Evolutionary conservation across 2,888 invertebrate genomes (phyloP).

Genomic region (Apodemia mormo): DNA sequence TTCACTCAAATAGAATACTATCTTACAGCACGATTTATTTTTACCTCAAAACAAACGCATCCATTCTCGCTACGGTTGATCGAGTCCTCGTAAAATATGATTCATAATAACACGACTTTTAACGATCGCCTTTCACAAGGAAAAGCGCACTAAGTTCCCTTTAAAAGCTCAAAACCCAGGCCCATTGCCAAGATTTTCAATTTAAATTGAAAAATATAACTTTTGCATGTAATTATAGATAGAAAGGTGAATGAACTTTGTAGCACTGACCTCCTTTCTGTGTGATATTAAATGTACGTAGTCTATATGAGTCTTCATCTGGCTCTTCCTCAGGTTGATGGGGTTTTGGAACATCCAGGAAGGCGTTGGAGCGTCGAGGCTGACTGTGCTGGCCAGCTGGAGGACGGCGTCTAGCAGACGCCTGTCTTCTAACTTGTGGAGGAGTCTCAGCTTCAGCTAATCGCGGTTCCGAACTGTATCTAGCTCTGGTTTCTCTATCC

Average conservation of each 20-base stretch:
- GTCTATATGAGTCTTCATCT: conserved; percentile 93
- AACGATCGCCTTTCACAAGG: conserved; percentile 47
- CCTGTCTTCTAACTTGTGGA: conserved; percentile 84
- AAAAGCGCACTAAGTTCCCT: conserved; percentile 27
- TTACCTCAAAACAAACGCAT: conserved; percentile 63
- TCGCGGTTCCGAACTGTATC: conserved; percentile 86
- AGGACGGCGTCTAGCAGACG: conserved; percentile 81
- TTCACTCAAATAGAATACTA: conserved; percentile 5
- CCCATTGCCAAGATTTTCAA: conserved; percentile 64
- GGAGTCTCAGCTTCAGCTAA: conserved; percentile 85
- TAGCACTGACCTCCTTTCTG: conserved; percentile 90
- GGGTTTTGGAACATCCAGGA: conserved; percentile 84
- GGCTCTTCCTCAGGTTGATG: conserved; percentile 81
- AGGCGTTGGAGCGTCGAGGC: conserved; percentile 86
- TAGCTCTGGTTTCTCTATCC: conserved; percentile 78
- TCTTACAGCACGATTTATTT: conserved; percentile 50
- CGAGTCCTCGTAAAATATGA: conserved; percentile 61
- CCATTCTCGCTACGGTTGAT: conserved; percentile 62
- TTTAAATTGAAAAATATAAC: conserved; percentile 57
- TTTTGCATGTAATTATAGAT: conserved; percentile 53
- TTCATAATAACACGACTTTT: conserved; percentile 58
- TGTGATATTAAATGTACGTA: conserved; percentile 95
- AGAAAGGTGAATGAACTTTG: conserved; percentile 64
- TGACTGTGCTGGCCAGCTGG: conserved; percentile 70
- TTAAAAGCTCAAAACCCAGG: conserved; percentile 44